Percentiles rank a stretch among this genome's conserved stretches.
These are phyloP conservation scores for Thalassarche chlororhynchos DNA, from an alignment of 2,113 vertebrate genomes.

Conservation along the genomic window DNA sequence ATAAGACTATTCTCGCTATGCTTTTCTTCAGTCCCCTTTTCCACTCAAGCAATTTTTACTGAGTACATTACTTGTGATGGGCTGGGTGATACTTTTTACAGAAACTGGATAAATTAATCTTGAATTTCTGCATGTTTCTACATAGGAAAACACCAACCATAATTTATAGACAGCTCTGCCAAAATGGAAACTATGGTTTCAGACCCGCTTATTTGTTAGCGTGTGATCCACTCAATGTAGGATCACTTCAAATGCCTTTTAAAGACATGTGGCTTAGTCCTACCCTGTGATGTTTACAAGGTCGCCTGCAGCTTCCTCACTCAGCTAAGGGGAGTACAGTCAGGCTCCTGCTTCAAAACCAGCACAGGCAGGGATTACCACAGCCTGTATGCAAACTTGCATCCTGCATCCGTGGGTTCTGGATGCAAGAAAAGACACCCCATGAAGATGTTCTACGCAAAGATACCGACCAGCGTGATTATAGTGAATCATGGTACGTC, in stretches of 20 bases:
- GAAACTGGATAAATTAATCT: neutral
- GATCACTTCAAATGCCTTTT: neutral
- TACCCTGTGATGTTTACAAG: neutral
- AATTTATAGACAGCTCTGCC: neutral
- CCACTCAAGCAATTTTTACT: neutral
- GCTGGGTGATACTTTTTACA: neutral
- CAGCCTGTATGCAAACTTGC: neutral
- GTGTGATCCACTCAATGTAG: rapidly evolving
- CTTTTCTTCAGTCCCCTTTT: neutral
- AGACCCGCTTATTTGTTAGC: neutral
- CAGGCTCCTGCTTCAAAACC: neutral
- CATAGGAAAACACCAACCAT: neutral
- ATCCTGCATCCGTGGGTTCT: neutral
- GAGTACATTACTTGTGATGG: neutral
- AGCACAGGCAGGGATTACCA: neutral
- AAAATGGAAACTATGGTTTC: neutral
- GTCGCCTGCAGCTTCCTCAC: neutral
- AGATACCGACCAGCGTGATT: rapidly evolving
- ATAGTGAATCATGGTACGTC: rapidly evolving
- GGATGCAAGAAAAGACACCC: neutral
- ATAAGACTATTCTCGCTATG: neutral
- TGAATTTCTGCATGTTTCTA: neutral
- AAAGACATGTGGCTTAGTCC: neutral
- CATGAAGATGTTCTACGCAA: rapidly evolving
- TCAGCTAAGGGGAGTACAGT: neutral